Percentiles rank a stretch among this genome's conserved stretches.
Evolutionary conservation across 2,888 invertebrate genomes (phyloP).

Genomic region (Stramonita haemastoma): DNA sequence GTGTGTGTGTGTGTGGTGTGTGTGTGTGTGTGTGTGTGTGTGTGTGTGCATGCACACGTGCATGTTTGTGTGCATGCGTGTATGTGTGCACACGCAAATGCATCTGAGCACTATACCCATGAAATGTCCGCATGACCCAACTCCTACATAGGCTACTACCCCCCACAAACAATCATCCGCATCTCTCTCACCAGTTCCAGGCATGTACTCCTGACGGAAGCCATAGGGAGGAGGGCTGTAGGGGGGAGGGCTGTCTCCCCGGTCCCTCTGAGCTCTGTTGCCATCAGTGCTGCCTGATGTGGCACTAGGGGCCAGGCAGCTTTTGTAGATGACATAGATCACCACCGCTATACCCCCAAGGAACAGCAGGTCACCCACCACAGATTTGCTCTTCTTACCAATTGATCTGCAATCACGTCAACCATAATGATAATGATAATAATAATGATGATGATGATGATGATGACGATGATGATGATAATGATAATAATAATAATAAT

Average conservation of each 20-base stretch:
- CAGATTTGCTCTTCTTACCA: conserved; percentile 53
- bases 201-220: conserved; percentile 71
- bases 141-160: no score
- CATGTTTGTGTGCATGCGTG: no score
- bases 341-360: conserved; percentile 72
- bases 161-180: no score
- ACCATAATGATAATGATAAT: not conserved
- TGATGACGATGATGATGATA: no score
- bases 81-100: no score
- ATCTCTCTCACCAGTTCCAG: conserved; percentile 51
- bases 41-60: no score
- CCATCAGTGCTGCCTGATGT: conserved; percentile 13
- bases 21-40: no score
- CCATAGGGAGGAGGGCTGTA: conserved; percentile 60
- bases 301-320: conserved; percentile 69
- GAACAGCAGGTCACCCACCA: conserved; percentile 71
- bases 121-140: no score
- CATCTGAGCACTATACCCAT: no score
- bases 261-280: conserved; percentile 15
- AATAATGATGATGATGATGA: no score
- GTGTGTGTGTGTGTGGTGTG: no score
- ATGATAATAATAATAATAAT: no score
- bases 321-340: conserved; percentile 77
- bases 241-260: not conserved
- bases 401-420: not conserved